Conservation (phyloP, 1,140 invertebrate species). For the Himalopsyche phryganea region DNA sequence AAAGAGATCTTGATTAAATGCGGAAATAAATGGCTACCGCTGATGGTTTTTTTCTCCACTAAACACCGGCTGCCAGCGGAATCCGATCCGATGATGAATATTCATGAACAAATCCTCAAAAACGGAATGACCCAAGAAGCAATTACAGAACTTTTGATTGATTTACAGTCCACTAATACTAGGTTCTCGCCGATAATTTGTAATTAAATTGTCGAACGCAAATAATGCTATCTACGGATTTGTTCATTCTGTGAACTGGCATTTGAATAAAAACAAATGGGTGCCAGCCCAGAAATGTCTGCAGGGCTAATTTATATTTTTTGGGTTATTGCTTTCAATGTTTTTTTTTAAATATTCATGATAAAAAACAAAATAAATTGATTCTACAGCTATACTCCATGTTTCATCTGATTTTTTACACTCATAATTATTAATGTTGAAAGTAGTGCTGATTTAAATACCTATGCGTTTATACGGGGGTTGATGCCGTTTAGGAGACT, state of each 20-base stretch:
- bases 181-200: constrained; percentile 33
- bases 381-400: no score
- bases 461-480: no score
- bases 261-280: constrained; percentile 4
- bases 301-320: no score
- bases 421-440: no score
- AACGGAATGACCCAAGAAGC: constrained; percentile 23
- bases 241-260: constrained; percentile 25
- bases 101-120: constrained; percentile 23
- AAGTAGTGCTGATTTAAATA: no score
- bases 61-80: constrained; percentile 25
- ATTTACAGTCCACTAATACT: constrained; percentile 32
- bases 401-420: no score
- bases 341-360: no score
- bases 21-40: constrained; percentile 12
- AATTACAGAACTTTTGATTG: constrained; percentile 32
- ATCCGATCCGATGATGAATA: constrained; percentile 30
- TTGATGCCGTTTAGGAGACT: no score
- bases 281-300: no score
- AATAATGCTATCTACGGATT: constrained; percentile 13
- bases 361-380: no score
- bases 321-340: no score
- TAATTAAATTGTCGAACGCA: constrained; percentile 35
- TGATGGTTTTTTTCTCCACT: constrained; percentile 13
- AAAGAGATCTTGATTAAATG: no score